Evolutionary conservation across 2,113 vertebrate genomes (phyloP).

Genomic region (Crotalus viridis): DNA sequence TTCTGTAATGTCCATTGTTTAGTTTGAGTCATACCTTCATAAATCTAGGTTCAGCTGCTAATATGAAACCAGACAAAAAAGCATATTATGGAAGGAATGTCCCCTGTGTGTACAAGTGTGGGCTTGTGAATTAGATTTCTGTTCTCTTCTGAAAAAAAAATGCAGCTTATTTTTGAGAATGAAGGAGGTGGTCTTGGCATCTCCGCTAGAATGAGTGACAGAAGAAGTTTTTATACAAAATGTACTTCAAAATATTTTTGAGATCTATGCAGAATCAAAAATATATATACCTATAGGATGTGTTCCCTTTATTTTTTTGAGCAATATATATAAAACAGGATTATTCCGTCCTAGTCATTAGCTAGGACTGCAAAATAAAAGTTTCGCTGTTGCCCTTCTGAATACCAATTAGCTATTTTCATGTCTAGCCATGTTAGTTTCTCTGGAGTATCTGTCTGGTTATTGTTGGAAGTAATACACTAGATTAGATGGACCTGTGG

Average conservation of each 20-base stretch:
- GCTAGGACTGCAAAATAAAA: background rate
- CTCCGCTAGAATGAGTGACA: background rate
- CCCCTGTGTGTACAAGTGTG: background rate
- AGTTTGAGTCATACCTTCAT: background rate
- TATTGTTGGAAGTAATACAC: background rate
- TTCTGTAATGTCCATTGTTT: background rate
- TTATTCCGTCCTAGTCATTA: background rate
- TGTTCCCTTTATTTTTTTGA: too few relatives aligned
- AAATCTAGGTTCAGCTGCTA: background rate
- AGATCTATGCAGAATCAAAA: background rate
- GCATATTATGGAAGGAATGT: background rate
- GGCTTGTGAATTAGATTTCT: slow-evolving; percentile 7
- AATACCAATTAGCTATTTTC: background rate
- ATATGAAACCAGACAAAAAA: background rate
- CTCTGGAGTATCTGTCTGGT: background rate
- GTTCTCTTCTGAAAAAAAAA: background rate
- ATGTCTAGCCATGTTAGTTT: background rate
- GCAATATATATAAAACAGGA: too few relatives aligned
- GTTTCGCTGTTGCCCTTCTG: background rate
- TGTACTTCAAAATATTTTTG: background rate
- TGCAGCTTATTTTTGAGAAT: background rate
- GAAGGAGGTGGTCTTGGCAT: background rate
- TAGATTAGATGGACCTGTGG: background rate
- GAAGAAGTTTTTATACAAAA: background rate
- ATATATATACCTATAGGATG: background rate